Evolutionary conservation across 2,888 invertebrate species (phyloP).

Genomic region (Andrena praecox): DNA sequence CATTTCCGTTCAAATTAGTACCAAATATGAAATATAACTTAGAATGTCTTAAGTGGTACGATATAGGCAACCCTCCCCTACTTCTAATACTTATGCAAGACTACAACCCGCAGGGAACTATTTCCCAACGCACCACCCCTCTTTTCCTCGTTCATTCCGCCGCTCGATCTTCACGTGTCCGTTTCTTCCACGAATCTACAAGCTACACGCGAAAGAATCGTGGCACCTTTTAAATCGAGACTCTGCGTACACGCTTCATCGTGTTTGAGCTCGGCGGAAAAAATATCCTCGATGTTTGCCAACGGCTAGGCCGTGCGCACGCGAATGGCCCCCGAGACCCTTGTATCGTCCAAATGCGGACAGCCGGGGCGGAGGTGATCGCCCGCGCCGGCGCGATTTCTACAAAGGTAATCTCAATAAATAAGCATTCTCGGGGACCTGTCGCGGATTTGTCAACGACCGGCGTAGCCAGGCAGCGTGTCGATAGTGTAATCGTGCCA

Average conservation of each 20-base stretch:
- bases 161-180: no score
- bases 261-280: no score
- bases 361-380: background rate
- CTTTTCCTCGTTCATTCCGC: no score
- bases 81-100: no score
- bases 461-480: slow-evolving; percentile 6
- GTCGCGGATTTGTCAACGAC: slow-evolving; percentile 46
- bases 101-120: no score
- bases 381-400: slow-evolving; percentile 6
- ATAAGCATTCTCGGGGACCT: slow-evolving; percentile 32
- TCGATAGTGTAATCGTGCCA: slow-evolving; percentile 36
- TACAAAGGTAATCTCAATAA: slow-evolving; percentile 47
- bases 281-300: background rate
- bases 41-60: no score
- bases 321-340: slow-evolving; percentile 3
- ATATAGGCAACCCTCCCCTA: no score
- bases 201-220: background rate
- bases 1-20: no score
- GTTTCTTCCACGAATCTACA: no score
- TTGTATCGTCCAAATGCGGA: slow-evolving; percentile 12
- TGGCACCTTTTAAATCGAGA: background rate
- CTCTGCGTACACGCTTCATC: background rate
- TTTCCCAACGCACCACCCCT: no score
- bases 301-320: background rate
- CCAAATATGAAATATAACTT: no score